Conservation (phyloP, 2,888 invertebrate genomes). For the Microplitis manilae region DNA sequence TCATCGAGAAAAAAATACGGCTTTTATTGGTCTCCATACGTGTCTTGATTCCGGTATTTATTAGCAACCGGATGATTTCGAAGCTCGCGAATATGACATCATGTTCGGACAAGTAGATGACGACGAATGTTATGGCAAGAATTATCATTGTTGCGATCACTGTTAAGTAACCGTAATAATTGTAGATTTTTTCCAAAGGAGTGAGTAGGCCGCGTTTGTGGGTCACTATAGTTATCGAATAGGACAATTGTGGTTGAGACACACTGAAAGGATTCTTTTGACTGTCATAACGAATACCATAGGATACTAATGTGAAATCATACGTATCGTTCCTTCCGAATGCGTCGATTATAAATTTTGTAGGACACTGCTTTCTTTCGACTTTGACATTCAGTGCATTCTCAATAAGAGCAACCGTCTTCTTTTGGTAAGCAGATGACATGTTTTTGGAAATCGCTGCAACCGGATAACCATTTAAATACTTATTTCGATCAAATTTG, state of each 20-base stretch:
- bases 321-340: too few relatives aligned
- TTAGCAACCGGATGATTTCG: slow-evolving; percentile 9
- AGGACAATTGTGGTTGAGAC: not conserved
- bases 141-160: not conserved
- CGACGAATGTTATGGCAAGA: not conserved
- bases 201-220: not conserved
- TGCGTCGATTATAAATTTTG: too few relatives aligned
- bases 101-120: not conserved
- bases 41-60: slow-evolving; percentile 5
- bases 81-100: not conserved
- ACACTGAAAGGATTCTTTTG: not conserved
- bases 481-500: slow-evolving; percentile 8
- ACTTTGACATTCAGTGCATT: not conserved
- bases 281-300: too few relatives aligned
- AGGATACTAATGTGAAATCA: too few relatives aligned
- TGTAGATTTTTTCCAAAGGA: slow-evolving; percentile 16
- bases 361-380: too few relatives aligned
- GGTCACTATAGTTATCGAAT: not conserved
- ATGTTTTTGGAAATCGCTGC: too few relatives aligned
- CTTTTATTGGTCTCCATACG: not conserved
- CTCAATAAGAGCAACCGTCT: too few relatives aligned
- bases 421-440: too few relatives aligned
- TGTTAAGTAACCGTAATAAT: slow-evolving; percentile 12
- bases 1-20: slow-evolving; percentile 12
- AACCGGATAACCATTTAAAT: not conserved